phyloP scores from a whole-genome alignment of 2,888 invertebrate species.

The Trimorus sp. region DNA sequence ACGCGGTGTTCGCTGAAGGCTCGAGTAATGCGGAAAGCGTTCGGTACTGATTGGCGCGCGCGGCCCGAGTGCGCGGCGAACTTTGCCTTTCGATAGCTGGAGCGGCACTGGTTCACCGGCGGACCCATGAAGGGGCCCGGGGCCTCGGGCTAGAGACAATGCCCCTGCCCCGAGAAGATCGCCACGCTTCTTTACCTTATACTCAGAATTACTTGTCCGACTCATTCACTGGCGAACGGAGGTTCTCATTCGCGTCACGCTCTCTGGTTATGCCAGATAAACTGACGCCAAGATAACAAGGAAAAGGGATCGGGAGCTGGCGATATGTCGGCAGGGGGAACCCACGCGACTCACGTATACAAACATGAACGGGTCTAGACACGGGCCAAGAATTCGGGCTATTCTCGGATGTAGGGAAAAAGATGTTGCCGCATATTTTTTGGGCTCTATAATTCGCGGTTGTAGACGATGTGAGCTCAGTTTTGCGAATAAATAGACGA shows the following conservation, averaged over 20 bases:
- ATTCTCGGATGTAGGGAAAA: constrained; percentile 48
- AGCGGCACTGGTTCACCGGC: constrained; percentile 69
- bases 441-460: constrained; percentile 11
- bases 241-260: constrained; percentile 75
- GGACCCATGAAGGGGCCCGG: constrained; percentile 62
- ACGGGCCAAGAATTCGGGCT: constrained; percentile 49
- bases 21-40: too few species aligned
- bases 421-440: constrained; percentile 46
- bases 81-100: constrained; percentile 69
- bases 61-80: constrained; percentile 56
- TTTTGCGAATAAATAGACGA: too few species aligned
- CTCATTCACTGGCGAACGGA: constrained; percentile 71
- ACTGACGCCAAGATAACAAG: constrained; percentile 28
- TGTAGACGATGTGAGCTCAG: constrained; percentile 34
- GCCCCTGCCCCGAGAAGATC: constrained; percentile 70
- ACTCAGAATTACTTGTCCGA: constrained; percentile 66
- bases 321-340: too few species aligned
- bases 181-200: constrained; percentile 68
- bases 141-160: constrained; percentile 70
- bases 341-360: too few species aligned
- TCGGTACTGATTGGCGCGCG: too few species aligned
- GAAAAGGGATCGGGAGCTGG: constrained; percentile 24
- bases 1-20: too few species aligned
- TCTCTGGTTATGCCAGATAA: constrained; percentile 53
- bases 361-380: constrained; percentile 18